These are phyloP conservation scores for Lochmaea crataegi DNA, from an alignment of 2,888 invertebrate genomes.

Conservation along the genomic window DNA sequence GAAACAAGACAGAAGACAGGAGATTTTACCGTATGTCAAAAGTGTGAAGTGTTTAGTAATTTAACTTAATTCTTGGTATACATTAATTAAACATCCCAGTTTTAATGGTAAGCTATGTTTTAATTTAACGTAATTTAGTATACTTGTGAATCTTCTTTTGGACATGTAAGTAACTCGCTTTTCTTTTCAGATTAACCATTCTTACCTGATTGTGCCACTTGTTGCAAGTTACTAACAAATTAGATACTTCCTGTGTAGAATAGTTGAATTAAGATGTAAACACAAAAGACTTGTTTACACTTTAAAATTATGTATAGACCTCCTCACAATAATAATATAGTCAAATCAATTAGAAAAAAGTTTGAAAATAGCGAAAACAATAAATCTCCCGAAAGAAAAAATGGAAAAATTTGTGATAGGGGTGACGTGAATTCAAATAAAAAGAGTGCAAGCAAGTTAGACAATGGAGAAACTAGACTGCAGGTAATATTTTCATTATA, in stretches of 20 bases:
- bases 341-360: constrained; percentile 74
- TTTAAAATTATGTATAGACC: constrained; percentile 60
- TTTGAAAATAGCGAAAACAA: constrained; percentile 67
- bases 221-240: constrained; percentile 47
- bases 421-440: constrained; percentile 40
- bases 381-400: constrained; percentile 37
- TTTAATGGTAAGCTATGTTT: constrained; percentile 40
- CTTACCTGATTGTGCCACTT: constrained; percentile 49
- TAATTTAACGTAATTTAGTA: constrained; percentile 39
- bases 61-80: constrained; percentile 37
- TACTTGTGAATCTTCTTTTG: constrained; percentile 23
- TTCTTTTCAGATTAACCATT: constrained; percentile 45
- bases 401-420: constrained; percentile 40
- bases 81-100: constrained; percentile 38
- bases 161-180: constrained; percentile 42
- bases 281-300: constrained; percentile 25
- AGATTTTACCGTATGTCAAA: constrained; percentile 13
- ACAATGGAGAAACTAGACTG: not conserved
- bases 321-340: constrained; percentile 65
- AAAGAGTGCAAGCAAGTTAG: not conserved
- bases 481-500: constrained; percentile 10
- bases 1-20: constrained; percentile 2
- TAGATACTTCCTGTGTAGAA: constrained; percentile 45
- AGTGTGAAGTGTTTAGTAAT: constrained; percentile 26
- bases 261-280: constrained; percentile 36